Evolutionary conservation across 37 sponge, comb jelly and placozoan genomes (phyloP).

Genomic region (Halisarca cf. caerulea): DNA sequence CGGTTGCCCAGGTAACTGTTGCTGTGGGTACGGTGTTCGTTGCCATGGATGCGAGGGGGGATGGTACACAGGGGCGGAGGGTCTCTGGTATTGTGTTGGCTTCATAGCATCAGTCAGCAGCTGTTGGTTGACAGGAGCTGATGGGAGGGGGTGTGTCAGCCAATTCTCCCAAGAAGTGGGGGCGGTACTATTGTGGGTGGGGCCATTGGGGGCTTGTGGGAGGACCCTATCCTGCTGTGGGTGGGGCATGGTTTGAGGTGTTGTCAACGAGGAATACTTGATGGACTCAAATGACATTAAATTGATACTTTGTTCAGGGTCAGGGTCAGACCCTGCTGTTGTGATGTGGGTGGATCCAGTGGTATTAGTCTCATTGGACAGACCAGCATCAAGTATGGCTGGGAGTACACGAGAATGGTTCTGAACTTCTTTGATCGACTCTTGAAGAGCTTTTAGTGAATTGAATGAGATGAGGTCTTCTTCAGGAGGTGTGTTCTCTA

Average conservation of each 20-base stretch:
- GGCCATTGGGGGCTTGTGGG: background rate
- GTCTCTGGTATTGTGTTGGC: background rate
- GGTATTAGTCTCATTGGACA: background rate
- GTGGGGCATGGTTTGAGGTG: background rate
- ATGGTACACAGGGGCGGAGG: background rate
- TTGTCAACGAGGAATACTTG: background rate
- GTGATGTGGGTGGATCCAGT: background rate
- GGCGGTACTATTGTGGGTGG: background rate
- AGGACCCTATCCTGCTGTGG: background rate
- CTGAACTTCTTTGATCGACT: background rate
- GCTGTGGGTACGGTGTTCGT: background rate
- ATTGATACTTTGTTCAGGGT: background rate
- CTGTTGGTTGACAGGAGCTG: background rate
- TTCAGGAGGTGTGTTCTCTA: no score
- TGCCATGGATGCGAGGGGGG: background rate
- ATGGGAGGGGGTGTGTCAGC: background rate
- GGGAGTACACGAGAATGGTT: background rate
- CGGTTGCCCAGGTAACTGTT: background rate
- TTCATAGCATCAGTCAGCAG: background rate
- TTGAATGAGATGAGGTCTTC: background rate
- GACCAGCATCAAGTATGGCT: background rate
- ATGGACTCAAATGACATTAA: background rate
- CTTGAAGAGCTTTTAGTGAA: no score
- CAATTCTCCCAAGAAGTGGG: background rate
- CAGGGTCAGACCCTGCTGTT: background rate